Evolutionary conservation across 1,140 invertebrate species (phyloP).

Genomic region (Ceratina australensis): DNA sequence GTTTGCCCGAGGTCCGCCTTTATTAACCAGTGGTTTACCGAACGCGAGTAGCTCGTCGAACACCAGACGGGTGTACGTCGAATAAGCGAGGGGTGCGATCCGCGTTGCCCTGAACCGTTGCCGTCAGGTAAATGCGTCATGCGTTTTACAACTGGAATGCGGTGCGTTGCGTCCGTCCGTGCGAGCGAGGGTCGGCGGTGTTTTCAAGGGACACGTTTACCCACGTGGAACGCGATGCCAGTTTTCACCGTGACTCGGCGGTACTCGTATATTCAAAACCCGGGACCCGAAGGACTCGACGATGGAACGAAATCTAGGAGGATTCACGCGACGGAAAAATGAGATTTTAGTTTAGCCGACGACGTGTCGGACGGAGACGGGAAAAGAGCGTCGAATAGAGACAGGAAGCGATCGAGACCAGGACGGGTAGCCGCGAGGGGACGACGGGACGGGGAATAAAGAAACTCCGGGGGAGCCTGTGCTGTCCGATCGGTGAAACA

Average conservation of each 20-base stretch:
- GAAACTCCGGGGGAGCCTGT: constrained; percentile 12
- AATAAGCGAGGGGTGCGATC: neutral
- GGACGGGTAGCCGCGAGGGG: neutral
- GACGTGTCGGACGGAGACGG: constrained; percentile 11
- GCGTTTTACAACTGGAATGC: constrained; percentile 11
- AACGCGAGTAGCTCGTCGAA: neutral
- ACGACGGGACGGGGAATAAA: no score
- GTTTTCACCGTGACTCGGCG: constrained; percentile 22
- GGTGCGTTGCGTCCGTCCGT: constrained; percentile 4
- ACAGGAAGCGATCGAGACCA: constrained; percentile 16
- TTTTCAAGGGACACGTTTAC: constrained; percentile 45
- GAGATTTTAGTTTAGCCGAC: constrained; percentile 5
- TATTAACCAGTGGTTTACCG: constrained; percentile 18
- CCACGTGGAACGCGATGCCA: constrained; percentile 48
- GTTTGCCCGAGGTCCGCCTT: constrained; percentile 1
- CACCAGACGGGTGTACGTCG: neutral
- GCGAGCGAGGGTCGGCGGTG: constrained; percentile 3
- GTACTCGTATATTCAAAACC: neutral
- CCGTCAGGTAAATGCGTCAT: constrained; percentile 16
- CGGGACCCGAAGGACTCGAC: neutral
- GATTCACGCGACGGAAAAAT: constrained; percentile 13
- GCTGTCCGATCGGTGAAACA: constrained; percentile 50
- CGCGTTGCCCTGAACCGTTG: no score
- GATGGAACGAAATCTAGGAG: no score
- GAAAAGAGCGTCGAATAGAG: constrained; percentile 24